Evolutionary conservation across 2,113 vertebrate species (phyloP).

Genomic region (Cephalopholis sonnerati): DNA sequence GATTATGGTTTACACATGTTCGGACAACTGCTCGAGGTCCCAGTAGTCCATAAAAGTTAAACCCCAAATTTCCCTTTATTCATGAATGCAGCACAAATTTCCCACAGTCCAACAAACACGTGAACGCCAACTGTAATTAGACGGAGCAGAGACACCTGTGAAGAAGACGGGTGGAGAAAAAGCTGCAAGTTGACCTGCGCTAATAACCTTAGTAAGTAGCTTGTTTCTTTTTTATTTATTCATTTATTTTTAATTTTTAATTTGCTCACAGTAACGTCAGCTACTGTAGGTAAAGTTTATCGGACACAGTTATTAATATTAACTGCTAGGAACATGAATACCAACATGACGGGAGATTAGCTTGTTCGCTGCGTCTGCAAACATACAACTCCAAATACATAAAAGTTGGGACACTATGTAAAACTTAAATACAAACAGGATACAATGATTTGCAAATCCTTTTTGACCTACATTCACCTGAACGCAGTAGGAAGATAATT

Average conservation of each 20-base stretch:
- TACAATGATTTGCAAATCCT: too few species aligned
- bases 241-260: background rate
- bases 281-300: background rate
- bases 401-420: too few species aligned
- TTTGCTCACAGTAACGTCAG: background rate
- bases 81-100: slow-evolving; percentile 12
- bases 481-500: too few species aligned
- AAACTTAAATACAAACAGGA: too few species aligned
- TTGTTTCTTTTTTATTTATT: background rate
- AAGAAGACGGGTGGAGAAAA: too few species aligned
- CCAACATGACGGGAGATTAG: background rate
- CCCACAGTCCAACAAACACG: background rate
- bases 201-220: background rate
- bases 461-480: too few species aligned
- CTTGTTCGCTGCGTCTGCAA: background rate
- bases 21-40: background rate
- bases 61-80: background rate
- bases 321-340: background rate
- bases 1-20: background rate
- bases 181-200: too few species aligned
- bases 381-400: background rate
- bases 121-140: background rate
- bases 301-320: too few species aligned
- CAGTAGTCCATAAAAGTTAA: background rate
- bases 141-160: background rate